Percentiles rank a stretch among this genome's conserved stretches.
Conservation (phyloP, 1,140 invertebrate species). For the Amphibalanus amphitrite region DNA sequence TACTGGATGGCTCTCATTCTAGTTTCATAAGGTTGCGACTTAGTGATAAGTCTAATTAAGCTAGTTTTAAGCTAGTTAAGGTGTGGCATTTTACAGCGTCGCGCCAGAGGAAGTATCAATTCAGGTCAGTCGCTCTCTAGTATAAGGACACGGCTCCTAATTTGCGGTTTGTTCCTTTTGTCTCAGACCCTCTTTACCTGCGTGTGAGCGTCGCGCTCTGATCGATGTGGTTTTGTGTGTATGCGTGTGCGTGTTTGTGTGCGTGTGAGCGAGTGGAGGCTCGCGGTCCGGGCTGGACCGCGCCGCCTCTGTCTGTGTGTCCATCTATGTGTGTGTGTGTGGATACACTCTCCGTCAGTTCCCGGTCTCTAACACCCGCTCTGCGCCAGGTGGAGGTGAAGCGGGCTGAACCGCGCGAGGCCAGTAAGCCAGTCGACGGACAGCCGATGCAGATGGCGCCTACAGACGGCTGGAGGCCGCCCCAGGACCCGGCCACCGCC, state of each 20-base stretch:
- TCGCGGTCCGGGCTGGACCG: not conserved
- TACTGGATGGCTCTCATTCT: not conserved
- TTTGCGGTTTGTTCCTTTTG: too few relatives aligned
- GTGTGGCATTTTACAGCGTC: too few relatives aligned
- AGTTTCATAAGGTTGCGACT: conserved; percentile 17
- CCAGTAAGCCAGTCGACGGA: not conserved
- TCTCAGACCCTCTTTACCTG: too few relatives aligned
- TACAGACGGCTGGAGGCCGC: not conserved
- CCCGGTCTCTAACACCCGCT: conserved; percentile 1
- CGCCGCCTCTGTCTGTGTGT: not conserved
- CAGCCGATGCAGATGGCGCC: not conserved
- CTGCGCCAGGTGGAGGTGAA: conserved; percentile 65
- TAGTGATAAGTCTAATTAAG: conserved; percentile 4
- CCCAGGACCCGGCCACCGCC: not conserved
- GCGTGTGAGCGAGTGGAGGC: not conserved
- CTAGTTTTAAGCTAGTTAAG: not conserved
- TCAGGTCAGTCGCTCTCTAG: too few relatives aligned
- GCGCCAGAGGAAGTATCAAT: too few relatives aligned
- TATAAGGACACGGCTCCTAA: too few relatives aligned
- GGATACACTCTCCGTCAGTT: not conserved
- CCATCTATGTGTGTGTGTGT: not conserved
- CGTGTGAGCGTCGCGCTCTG: too few relatives aligned
- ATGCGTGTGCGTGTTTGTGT: not conserved
- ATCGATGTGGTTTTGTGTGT: too few relatives aligned
- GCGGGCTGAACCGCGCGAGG: conserved; percentile 68